phyloP scores from a whole-genome alignment of 2,113 vertebrate species.

The Kobus ellipsiprymnus region DNA sequence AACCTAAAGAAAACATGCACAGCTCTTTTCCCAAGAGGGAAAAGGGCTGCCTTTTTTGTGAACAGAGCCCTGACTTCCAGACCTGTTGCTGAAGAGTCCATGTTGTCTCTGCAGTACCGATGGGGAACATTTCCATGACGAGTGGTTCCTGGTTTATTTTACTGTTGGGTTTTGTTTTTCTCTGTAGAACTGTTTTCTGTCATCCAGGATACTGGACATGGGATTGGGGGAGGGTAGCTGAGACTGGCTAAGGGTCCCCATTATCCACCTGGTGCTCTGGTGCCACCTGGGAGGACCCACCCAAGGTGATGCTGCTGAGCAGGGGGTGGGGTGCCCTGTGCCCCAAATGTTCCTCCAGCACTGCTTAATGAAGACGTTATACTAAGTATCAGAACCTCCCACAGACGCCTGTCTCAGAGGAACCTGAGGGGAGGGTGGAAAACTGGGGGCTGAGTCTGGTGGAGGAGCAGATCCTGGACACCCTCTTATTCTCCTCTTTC shows the following conservation, averaged over 20 bases:
- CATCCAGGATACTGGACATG: neutral
- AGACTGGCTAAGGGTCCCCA: neutral
- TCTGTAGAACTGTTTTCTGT: neutral
- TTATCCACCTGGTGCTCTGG: neutral
- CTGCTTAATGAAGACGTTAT: neutral
- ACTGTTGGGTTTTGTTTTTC: neutral
- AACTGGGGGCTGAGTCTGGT: neutral
- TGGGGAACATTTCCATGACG: neutral
- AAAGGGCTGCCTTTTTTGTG: neutral
- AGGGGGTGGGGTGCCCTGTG: fast-evolving
- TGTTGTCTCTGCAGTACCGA: neutral
- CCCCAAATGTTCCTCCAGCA: neutral
- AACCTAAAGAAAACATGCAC: neutral
- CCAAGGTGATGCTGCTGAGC: neutral
- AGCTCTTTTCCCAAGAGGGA: neutral
- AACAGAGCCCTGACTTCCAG: neutral
- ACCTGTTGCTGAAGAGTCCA: neutral
- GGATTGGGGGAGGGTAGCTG: neutral
- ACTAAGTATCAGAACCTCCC: neutral
- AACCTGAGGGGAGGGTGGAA: neutral
- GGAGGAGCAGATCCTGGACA: neutral
- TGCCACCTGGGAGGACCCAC: neutral
- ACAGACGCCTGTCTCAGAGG: neutral
- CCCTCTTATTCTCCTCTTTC: neutral
- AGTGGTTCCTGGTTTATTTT: neutral